Conservation (phyloP, 2,888 invertebrate species). For the Portevinia maculata region DNA sequence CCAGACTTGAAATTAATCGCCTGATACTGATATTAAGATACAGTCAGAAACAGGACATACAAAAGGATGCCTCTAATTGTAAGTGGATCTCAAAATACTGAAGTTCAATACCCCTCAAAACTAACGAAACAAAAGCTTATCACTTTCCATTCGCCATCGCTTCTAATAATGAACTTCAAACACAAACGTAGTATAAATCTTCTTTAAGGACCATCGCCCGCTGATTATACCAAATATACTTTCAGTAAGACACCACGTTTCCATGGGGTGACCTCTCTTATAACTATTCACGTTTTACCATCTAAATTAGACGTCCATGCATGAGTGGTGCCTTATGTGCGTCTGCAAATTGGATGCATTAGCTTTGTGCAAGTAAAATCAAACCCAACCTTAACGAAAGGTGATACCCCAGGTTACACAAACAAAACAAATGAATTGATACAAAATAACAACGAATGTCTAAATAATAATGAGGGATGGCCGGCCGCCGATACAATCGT, state of each 20-base stretch:
- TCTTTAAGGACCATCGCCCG: slow-evolving; percentile 45
- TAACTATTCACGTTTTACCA: slow-evolving; percentile 59
- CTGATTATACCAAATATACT: slow-evolving; percentile 38
- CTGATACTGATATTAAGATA: too few relatives aligned
- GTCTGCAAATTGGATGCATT: slow-evolving; percentile 52
- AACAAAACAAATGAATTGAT: slow-evolving; percentile 47
- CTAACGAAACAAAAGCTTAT: too few relatives aligned
- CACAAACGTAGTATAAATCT: slow-evolving; percentile 54
- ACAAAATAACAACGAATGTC: slow-evolving; percentile 66
- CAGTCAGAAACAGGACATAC: too few relatives aligned
- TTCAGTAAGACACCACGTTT: slow-evolving; percentile 20
- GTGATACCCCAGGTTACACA: slow-evolving; percentile 51
- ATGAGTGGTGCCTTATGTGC: slow-evolving; percentile 16
- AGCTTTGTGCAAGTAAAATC: slow-evolving; percentile 50
- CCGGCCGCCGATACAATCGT: slow-evolving; percentile 17
- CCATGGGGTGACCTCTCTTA: slow-evolving; percentile 23
- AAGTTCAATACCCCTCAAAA: too few relatives aligned
- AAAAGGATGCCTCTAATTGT: too few relatives aligned
- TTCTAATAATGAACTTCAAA: slow-evolving; percentile 10
- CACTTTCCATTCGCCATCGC: too few relatives aligned
- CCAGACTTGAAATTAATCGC: too few relatives aligned
- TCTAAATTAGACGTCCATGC: slow-evolving; percentile 58
- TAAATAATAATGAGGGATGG: slow-evolving; percentile 71
- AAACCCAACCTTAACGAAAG: slow-evolving; percentile 49
- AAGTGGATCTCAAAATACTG: too few relatives aligned